phyloP scores from a whole-genome alignment of 2,888 invertebrate species.

The Sycophila texana region DNA sequence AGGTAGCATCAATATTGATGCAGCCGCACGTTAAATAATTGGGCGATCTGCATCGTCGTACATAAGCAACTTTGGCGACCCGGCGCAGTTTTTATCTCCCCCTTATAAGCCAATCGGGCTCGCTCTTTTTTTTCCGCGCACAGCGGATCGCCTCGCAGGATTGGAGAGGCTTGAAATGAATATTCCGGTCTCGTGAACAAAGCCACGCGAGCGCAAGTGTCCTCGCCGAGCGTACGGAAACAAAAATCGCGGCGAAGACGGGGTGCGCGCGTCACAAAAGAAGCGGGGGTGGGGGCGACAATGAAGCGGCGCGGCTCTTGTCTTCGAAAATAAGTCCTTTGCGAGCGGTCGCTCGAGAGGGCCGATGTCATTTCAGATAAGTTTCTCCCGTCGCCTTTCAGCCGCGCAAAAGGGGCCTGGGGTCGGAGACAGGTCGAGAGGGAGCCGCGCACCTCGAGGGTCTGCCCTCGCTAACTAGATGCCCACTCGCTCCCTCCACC shows the following conservation, averaged over 20 bases:
- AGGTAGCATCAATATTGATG: no score
- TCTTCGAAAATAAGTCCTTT: conserved; percentile 68
- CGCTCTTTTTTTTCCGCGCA: conserved; percentile 11
- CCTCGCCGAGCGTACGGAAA: not conserved
- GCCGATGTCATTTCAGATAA: conserved; percentile 75
- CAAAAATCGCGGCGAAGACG: conserved; percentile 18
- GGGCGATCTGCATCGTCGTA: not conserved
- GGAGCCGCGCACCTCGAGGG: conserved; percentile 17
- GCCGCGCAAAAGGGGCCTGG: conserved; percentile 35
- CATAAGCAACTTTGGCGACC: not conserved
- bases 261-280: conserved; percentile 19
- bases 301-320: conserved; percentile 57
- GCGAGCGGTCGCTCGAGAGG: conserved; percentile 60
- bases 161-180: conserved; percentile 43
- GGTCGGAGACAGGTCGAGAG: conserved; percentile 48
- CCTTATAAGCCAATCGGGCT: conserved; percentile 21
- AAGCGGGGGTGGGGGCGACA: conserved; percentile 59
- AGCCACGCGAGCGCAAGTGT: conserved; percentile 26
- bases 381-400: conserved; percentile 62
- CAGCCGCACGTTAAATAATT: no score
- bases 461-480: conserved; percentile 57
- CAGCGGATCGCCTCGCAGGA: conserved; percentile 31
- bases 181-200: conserved; percentile 44
- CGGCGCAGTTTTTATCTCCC: not conserved
- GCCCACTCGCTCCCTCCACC: conserved; percentile 8